Base-by-base conservation (phyloP, 2,113 vertebrate species). In the Sakesphorus luctuosus region DNA sequence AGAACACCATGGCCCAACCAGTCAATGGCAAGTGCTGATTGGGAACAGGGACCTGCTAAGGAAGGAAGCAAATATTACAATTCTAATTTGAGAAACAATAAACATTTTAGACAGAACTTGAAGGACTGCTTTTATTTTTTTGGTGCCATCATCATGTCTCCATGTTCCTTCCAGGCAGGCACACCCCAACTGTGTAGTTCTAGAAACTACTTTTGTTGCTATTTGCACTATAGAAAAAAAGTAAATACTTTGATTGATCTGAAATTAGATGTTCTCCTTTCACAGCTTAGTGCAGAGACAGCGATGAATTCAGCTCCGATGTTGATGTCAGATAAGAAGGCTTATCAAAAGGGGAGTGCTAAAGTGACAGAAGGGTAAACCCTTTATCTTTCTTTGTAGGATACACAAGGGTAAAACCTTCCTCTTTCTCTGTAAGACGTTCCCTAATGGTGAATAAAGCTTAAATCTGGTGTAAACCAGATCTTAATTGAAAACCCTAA, bases 391-490 rank as follows among this genome's bases (percentile, higher is more conserved):
- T 69, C 78, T 85, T 82, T 3, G 2, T 46, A 77, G 59, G 49
- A 67, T 66, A 55, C 47, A 35, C 47, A 76, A 69, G 79, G 71
- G 71, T 69, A 90, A 90, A 90, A 49, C 14, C 40, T 80, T 26
- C 21, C 29, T 80, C n/a, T 87, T 68, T 86, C 67, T 80, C 75
- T 3, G 1, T 35, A 63, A 46, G 19, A 31, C 50, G 31, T 74
- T 88, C 31, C 35, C 38, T 74, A 79, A 36, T 2, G 6, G 18
- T 46, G 58, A 89, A 77, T 43, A 71, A 74, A 90, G 35, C 33
- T 92, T 86, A 83, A 83, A 84, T 90, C 36, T 94, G 62, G 13
- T 38, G 26, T 95, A 82, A 91, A 89, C 82, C 91, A 95, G 66
- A 74, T 24, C 36, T 82, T 36, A 61, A 59, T 61, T 76, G 89